A percentile compares a stretch with the other conserved stretches of the same genome.
phyloP scores from a whole-genome alignment of 2,888 invertebrate species.

The Lasioglossum morio region DNA sequence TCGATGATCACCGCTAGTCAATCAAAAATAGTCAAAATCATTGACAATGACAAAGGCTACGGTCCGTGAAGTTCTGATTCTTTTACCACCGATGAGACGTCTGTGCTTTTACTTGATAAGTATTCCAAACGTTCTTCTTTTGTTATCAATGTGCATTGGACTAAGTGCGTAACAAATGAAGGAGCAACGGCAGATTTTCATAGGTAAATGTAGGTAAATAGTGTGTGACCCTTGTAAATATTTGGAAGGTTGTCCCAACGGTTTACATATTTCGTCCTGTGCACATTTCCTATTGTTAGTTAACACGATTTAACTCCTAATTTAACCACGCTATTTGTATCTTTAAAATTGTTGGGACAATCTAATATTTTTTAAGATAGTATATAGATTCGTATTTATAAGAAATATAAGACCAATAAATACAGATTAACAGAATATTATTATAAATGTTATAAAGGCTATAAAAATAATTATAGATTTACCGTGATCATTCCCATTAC shows the following conservation, averaged over 20 bases:
- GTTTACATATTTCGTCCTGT: background rate
- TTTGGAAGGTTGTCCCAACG: background rate
- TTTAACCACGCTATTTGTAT: background rate
- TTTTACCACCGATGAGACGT: background rate
- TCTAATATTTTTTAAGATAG: background rate
- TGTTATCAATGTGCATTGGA: background rate
- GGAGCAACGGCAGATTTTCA: background rate
- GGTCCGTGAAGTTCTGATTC: background rate
- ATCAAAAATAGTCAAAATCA: background rate
- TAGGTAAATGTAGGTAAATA: constrained; percentile 1
- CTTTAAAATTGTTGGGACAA: background rate
- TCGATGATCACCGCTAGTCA: background rate
- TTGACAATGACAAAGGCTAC: background rate
- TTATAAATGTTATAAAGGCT: no score
- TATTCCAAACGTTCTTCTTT: background rate
- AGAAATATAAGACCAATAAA: background rate
- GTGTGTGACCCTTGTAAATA: background rate
- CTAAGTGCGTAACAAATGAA: background rate
- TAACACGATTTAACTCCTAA: background rate
- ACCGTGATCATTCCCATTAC: no score
- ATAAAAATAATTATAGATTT: no score
- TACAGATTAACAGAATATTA: background rate
- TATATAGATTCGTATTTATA: background rate
- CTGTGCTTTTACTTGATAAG: background rate
- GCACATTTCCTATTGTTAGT: background rate